Evolutionary conservation across 2,888 invertebrate genomes (phyloP).

Genomic region (Ectemnius cavifrons): DNA sequence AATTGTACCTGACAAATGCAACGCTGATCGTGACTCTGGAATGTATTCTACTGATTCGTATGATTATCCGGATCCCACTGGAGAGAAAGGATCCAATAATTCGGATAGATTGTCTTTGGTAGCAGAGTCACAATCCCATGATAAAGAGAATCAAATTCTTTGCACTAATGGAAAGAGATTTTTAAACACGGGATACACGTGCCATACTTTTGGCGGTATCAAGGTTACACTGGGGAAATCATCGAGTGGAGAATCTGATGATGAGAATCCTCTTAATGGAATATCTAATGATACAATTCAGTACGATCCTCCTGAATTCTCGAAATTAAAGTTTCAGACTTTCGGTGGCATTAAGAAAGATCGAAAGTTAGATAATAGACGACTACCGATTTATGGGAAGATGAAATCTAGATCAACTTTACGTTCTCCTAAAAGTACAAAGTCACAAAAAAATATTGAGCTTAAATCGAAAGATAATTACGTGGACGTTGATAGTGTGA

Average conservation of each 20-base stretch:
- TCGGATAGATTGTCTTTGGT: constrained; percentile 40
- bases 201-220: constrained; percentile 70
- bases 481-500: not conserved
- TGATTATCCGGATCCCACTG: constrained; percentile 26
- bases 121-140: constrained; percentile 16
- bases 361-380: constrained; percentile 33
- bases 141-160: constrained; percentile 44
- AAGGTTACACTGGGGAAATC: constrained; percentile 22
- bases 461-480: not conserved
- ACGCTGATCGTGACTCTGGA: constrained; percentile 62
- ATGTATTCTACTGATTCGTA: constrained; percentile 63
- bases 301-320: constrained; percentile 45
- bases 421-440: too few relatives aligned
- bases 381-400: constrained; percentile 37
- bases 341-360: constrained; percentile 68
- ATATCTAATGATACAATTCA: not conserved
- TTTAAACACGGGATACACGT: constrained; percentile 59
- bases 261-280: constrained; percentile 20
- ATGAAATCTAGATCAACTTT: constrained; percentile 32
- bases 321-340: constrained; percentile 63
- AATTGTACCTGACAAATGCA: not conserved
- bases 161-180: constrained; percentile 59
- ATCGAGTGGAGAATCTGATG: constrained; percentile 32
- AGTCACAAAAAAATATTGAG: not conserved
- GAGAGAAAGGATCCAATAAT: constrained; percentile 10